Evolutionary conservation across 2,113 vertebrate species (phyloP).

Genomic region (Menidia beryllina): DNA sequence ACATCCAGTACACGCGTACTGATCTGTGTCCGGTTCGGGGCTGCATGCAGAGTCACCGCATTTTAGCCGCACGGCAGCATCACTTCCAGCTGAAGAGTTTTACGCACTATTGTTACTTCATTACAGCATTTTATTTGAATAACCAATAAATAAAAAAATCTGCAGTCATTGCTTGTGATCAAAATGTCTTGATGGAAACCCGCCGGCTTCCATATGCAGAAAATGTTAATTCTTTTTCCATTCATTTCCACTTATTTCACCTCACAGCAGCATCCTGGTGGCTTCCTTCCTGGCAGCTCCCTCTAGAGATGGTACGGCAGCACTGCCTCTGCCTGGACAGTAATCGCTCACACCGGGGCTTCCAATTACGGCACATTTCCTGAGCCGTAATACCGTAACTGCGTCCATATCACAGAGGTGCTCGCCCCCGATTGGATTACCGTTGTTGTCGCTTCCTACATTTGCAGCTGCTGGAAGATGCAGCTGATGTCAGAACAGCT

Average conservation of each 20-base stretch:
- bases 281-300: slow-evolving; percentile 48
- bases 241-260: no score
- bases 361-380: slow-evolving; percentile 16
- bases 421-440: slow-evolving; percentile 20
- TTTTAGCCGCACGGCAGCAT: slow-evolving; percentile 20
- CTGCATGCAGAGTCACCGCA: slow-evolving; percentile 18
- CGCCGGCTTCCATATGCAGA: no score
- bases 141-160: no score
- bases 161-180: background rate
- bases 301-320: slow-evolving; percentile 52
- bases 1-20: background rate
- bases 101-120: background rate
- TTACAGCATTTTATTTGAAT: background rate
- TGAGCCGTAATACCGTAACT: slow-evolving; percentile 29
- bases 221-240: no score
- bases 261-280: background rate
- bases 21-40: slow-evolving; percentile 20
- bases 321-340: slow-evolving; percentile 36
- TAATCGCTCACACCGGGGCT: background rate
- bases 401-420: background rate
- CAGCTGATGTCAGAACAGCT: slow-evolving; percentile 47
- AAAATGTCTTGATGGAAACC: background rate
- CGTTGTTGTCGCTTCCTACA: slow-evolving; percentile 30
- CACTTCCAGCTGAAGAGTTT: background rate
- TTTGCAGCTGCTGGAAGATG: slow-evolving; percentile 19